Base-by-base conservation (phyloP, 2,888 invertebrate species). In the Drosophila birchii region DNA sequence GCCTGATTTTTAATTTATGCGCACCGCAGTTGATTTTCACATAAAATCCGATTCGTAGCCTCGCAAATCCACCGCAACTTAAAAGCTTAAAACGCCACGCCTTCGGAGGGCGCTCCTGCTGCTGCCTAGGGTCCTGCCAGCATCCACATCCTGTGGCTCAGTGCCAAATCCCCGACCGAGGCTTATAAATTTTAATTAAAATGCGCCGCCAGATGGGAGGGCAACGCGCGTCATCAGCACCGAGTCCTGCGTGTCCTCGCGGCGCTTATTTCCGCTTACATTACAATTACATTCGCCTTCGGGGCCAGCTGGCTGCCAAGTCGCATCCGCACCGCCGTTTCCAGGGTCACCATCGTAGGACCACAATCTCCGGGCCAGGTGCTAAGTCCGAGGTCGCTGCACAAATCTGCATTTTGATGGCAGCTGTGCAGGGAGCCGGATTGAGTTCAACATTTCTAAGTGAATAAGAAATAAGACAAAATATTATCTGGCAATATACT, bases 151-250 rank as follows among this genome's bases (percentile, higher is more conserved):
- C 44, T 69, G 75, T 61, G 67, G 63, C 72, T 57, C 60, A 56
- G 56, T 74, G 77, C 86, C 77, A 88, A 86, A 86, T 80, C 80
- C 86, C 84, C 78, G 69, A 75, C 88, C 77, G 79, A 80, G 88
- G 86, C 88, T 88, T 88, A 88, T 86, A 86, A 88, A 86, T 88
- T 86, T 86, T 86, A 86, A 86, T 86, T 86, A 86, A 86, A 86
- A 88, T 74, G 78, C 88, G 80, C 78, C 69, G 75, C 79, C 75
- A 75, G 75, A 41, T 60, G 60, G 56, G 60, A 57, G 43, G 41
- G 23, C 36, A 53, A 9, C 51, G 23, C 51, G 36, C 51, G 16
- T 36, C 78, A 62, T 63, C 82, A 66, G 63, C 77, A 23, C 26
- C 49, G 59, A 39, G 58, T 51, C 26, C 32, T 59, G 54, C 57